Percentiles rank a stretch among this genome's conserved stretches.
These are phyloP conservation scores for Caenorhabditis wallacei DNA, from an alignment of 2,888 invertebrate genomes.

Conservation along the genomic window DNA sequence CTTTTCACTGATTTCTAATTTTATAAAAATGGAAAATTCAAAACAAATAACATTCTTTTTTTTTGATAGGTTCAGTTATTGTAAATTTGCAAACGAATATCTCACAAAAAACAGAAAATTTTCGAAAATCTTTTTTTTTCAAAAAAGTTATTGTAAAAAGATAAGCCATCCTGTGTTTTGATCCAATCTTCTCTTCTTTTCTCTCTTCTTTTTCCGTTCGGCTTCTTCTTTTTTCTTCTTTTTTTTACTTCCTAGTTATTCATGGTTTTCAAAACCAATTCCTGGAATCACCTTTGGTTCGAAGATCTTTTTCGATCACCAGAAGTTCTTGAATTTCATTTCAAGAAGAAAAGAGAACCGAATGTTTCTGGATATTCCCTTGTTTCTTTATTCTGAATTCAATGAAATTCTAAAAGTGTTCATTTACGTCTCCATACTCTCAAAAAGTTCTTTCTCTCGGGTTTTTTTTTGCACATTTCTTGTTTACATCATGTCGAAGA, in stretches of 20 bases:
- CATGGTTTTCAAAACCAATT: conserved; percentile 38
- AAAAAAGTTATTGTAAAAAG: background rate
- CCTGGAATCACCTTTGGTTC: conserved; percentile 30
- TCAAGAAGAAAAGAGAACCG: conserved; percentile 1
- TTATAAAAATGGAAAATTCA: too few relatives aligned
- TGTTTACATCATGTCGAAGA: conserved; percentile 39
- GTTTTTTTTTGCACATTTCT: conserved; percentile 26
- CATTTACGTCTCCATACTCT: conserved; percentile 10
- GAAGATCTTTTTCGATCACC: conserved; percentile 16
- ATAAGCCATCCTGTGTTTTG: conserved; percentile 26
- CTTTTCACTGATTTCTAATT: too few relatives aligned
- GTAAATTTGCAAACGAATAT: too few relatives aligned
- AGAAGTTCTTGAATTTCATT: conserved; percentile 5
- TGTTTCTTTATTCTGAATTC: background rate
- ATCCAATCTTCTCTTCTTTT: conserved; percentile 5
- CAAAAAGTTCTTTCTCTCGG: conserved; percentile 18
- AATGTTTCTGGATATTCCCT: conserved; percentile 9
- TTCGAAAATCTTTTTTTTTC: too few relatives aligned
- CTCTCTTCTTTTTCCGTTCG: background rate
- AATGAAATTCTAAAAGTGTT: conserved; percentile 16
- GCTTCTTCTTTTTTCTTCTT: conserved; percentile 15
- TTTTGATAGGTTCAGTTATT: too few relatives aligned
- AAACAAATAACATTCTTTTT: too few relatives aligned
- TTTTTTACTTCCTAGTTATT: conserved; percentile 33
- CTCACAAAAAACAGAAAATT: too few relatives aligned